A percentile compares a stretch with the other conserved stretches of the same genome.
Conservation (phyloP, 2,888 invertebrate species). For the Pycnomerus fuliginosus region DNA sequence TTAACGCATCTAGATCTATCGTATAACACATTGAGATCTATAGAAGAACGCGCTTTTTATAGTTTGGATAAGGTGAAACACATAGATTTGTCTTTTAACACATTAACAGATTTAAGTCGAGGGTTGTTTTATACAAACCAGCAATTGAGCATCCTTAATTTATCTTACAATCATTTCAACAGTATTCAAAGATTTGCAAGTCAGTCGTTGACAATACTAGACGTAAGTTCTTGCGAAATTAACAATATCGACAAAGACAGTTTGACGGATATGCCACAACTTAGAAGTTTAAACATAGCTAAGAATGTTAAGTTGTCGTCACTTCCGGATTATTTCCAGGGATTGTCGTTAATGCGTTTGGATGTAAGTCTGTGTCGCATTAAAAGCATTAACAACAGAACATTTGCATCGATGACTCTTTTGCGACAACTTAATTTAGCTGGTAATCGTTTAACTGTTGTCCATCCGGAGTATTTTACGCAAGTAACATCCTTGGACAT, state of each 20-base stretch:
- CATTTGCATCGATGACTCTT: conserved; percentile 63
- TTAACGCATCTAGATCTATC: conserved; percentile 66
- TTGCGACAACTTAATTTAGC: conserved; percentile 64
- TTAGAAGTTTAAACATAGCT: conserved; percentile 64
- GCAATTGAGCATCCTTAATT: conserved; percentile 60
- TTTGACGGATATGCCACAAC: conserved; percentile 59
- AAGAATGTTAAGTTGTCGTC: conserved; percentile 65
- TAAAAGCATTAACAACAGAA: conserved; percentile 61
- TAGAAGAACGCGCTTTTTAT: conserved; percentile 63
- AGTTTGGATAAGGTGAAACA: conserved; percentile 59
- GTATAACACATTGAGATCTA: conserved; percentile 62
- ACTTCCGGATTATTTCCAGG: conserved; percentile 63
- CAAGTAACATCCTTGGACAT: conserved; percentile 63
- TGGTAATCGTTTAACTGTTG: conserved; percentile 69
- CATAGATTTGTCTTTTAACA: conserved; percentile 71
- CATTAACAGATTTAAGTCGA: conserved; percentile 61
- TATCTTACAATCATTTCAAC: conserved; percentile 66
- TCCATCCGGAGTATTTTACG: conserved; percentile 61
- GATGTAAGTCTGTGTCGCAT: conserved; percentile 64
- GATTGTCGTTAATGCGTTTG: conserved; percentile 61
- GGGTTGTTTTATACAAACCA: conserved; percentile 62
- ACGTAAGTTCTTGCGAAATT: conserved; percentile 69
- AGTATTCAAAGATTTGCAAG: conserved; percentile 60
- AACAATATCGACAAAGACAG: conserved; percentile 58
- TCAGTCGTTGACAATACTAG: conserved; percentile 59